Conservation (phyloP, 2,113 vertebrate species). For the Mus pahari region DNA sequence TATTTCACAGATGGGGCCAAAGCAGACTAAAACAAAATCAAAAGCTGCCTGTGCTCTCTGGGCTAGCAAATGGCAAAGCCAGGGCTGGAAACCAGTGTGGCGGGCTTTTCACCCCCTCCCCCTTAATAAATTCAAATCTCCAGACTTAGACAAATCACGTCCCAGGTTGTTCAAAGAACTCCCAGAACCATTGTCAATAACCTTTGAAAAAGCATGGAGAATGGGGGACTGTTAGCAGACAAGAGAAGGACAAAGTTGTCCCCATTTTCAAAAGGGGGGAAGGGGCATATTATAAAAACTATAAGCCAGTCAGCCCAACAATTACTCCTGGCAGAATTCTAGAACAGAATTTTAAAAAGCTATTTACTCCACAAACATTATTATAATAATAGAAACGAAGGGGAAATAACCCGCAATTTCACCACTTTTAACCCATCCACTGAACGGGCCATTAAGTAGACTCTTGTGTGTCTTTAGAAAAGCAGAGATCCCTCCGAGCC, state of each 20-base stretch:
- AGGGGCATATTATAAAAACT: slow-evolving; percentile 80
- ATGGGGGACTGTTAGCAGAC: slow-evolving; percentile 75
- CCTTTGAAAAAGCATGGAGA: slow-evolving; percentile 75
- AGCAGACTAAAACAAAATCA: slow-evolving; percentile 61
- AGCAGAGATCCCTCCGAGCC: slow-evolving; percentile 77
- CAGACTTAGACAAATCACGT: slow-evolving; percentile 75
- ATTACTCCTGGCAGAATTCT: slow-evolving; percentile 83
- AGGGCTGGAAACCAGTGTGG: slow-evolving; percentile 59
- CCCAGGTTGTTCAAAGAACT: slow-evolving; percentile 78
- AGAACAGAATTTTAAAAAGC: slow-evolving; percentile 83
- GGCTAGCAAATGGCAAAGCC: slow-evolving; percentile 37
- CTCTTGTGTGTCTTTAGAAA: slow-evolving; percentile 82
- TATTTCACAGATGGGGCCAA: slow-evolving; percentile 54
- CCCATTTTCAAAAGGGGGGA: slow-evolving; percentile 69
- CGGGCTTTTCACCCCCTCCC: slow-evolving; percentile 14
- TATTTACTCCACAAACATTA: slow-evolving; percentile 83
- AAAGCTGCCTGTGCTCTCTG: slow-evolving; percentile 42
- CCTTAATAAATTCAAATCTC: slow-evolving; percentile 79
- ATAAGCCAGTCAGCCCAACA: slow-evolving; percentile 81
- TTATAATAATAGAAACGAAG: slow-evolving; percentile 82
- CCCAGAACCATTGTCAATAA: slow-evolving; percentile 74
- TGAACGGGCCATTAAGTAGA: slow-evolving; percentile 79
- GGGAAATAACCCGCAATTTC: slow-evolving; percentile 83
- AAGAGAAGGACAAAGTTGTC: slow-evolving; percentile 76
- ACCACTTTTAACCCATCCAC: slow-evolving; percentile 81